These are phyloP conservation scores for Phataginus tricuspis DNA, from an alignment of 2,797 vertebrate genomes.

Conservation along the genomic window DNA sequence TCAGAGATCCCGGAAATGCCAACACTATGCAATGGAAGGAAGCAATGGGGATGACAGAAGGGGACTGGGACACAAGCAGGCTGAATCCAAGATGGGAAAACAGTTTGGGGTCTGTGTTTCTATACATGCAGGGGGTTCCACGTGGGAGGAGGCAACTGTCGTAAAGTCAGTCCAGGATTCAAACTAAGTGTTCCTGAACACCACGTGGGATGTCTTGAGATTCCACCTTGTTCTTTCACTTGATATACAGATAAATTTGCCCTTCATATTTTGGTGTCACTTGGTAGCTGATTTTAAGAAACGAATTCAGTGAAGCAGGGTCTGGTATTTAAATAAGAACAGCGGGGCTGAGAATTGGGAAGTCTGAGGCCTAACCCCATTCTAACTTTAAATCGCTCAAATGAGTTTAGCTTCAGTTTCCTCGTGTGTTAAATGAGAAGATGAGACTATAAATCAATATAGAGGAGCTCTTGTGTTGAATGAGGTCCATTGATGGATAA, in stretches of 20 bases:
- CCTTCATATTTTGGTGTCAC: neutral
- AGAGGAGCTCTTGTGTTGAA: neutral
- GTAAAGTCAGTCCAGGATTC: slow-evolving; percentile 4
- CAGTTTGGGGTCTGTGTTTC: neutral
- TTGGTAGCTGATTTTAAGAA: neutral
- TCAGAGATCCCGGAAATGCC: neutral
- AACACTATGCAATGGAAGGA: neutral
- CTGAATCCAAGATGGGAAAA: neutral
- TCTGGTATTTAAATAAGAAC: neutral
- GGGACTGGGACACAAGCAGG: neutral
- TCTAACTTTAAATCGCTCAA: neutral
- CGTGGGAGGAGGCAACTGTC: neutral
- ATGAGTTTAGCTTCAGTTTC: neutral
- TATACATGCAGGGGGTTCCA: neutral
- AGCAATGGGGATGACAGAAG: neutral
- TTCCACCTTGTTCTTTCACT: neutral
- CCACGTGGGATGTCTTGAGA: neutral
- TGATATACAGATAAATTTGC: neutral
- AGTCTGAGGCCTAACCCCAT: neutral
- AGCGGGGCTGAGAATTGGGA: neutral
- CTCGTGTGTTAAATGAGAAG: neutral
- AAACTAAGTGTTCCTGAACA: neutral
- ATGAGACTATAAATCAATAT: neutral
- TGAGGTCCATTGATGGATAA: neutral
- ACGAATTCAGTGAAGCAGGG: neutral